Evolutionary conservation across 2,113 vertebrate species (phyloP).

Genomic region (Laticauda laticaudata): DNA sequence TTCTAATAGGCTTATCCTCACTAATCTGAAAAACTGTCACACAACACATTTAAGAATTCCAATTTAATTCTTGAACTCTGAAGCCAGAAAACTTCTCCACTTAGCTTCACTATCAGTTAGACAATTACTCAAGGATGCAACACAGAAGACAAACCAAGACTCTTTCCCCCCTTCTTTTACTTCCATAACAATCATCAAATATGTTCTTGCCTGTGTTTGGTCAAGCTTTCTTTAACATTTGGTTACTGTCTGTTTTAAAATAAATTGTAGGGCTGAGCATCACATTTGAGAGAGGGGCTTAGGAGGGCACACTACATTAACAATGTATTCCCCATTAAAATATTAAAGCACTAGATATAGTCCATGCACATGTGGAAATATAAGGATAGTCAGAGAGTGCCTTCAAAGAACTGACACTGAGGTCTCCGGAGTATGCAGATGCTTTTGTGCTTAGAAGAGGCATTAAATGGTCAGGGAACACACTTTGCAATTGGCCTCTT

Average conservation of each 20-base stretch:
- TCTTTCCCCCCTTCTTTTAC: not conserved
- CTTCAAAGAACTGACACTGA: not conserved
- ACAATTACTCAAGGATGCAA: not conserved
- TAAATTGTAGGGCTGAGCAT: not conserved
- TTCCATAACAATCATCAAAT: not conserved
- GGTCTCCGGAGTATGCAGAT: not conserved
- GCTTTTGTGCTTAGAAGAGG: not conserved
- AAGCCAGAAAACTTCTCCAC: not conserved
- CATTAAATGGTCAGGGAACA: not conserved
- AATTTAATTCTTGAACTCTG: not conserved
- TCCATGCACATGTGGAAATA: not conserved
- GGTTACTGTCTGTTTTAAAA: not conserved
- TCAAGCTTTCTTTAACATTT: not conserved
- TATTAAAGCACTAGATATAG: not conserved
- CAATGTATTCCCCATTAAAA: not conserved
- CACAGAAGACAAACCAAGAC: not conserved
- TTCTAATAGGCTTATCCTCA: not conserved
- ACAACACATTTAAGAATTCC: not conserved
- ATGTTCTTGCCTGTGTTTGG: not conserved
- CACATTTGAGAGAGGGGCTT: not conserved
- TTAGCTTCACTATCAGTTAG: not conserved
- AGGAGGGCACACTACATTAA: not conserved
- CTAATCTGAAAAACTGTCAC: not conserved
- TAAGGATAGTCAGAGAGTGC: not conserved
- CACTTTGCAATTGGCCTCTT: not conserved